These are phyloP conservation scores for Oryzias woworae DNA, from an alignment of 2,113 vertebrate genomes.

Conservation along the genomic window DNA sequence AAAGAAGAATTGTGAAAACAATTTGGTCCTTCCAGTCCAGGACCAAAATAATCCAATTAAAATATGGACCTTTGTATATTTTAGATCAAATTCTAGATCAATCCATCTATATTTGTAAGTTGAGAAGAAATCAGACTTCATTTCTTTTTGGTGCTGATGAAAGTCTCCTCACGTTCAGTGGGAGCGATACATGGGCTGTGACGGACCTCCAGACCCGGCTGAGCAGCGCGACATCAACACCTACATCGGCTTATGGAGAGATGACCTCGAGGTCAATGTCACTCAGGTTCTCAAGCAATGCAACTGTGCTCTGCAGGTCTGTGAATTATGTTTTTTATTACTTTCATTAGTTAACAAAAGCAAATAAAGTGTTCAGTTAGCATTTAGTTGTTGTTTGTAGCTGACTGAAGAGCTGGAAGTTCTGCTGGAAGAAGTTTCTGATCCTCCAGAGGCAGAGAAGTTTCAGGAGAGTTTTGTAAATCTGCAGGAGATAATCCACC, in stretches of 20 bases:
- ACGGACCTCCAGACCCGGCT: conserved; percentile 87
- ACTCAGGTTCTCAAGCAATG: conserved; percentile 77
- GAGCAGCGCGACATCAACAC: conserved; percentile 84
- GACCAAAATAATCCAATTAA: too few species aligned
- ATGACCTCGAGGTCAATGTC: conserved; percentile 77
- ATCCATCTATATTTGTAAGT: too few species aligned
- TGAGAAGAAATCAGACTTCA: too few species aligned
- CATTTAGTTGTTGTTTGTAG: conserved; percentile 57
- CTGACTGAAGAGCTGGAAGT: conserved; percentile 83
- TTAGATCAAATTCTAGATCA: too few species aligned
- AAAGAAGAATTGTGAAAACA: too few species aligned
- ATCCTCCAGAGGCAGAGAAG: conserved; percentile 39
- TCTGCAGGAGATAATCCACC: conserved; percentile 79
- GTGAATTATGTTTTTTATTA: conserved; percentile 9
- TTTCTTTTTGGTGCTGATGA: too few species aligned
- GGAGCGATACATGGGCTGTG: conserved; percentile 84
- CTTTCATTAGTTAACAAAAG: too few species aligned
- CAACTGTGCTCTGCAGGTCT: conserved; percentile 79
- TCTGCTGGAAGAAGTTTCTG: conserved; percentile 71
- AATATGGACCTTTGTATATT: too few species aligned
- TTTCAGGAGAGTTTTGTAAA: conserved; percentile 75
- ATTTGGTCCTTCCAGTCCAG: too few species aligned
- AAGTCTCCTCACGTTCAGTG: conserved; percentile 76
- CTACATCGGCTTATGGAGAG: conserved; percentile 86
- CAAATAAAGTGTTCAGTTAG: not conserved